phyloP scores from a whole-genome alignment of 2,797 vertebrate species.

The Cirrhinus molitorella region DNA sequence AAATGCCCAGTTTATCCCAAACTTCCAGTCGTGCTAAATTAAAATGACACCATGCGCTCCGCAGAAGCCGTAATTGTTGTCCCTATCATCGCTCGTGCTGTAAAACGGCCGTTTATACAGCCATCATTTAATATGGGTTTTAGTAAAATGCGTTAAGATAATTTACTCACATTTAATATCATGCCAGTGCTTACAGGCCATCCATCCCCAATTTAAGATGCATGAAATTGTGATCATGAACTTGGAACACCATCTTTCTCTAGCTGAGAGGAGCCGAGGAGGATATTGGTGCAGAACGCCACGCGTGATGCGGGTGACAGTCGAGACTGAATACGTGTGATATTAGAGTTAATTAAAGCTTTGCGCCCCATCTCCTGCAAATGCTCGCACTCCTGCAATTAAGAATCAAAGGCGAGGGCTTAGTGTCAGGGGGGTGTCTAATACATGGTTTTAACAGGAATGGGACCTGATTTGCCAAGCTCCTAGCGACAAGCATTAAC shows the following conservation, averaged over 20 bases:
- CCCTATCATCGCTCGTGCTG: constrained; percentile 64
- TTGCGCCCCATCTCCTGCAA: constrained; percentile 85
- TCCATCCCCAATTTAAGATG: constrained; percentile 79
- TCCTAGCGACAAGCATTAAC: constrained; percentile 89
- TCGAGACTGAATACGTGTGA: constrained; percentile 84
- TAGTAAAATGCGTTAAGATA: constrained; percentile 68
- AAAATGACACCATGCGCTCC: background rate
- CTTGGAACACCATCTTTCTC: constrained; percentile 75
- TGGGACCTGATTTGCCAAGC: constrained; percentile 85
- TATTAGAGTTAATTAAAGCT: constrained; percentile 91
- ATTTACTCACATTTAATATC: constrained; percentile 74
- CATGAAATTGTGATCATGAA: constrained; percentile 83
- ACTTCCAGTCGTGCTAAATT: constrained; percentile 28
- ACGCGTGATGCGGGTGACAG: constrained; percentile 83
- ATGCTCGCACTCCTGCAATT: constrained; percentile 87
- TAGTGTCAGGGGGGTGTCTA: constrained; percentile 87
- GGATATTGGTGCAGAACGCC: constrained; percentile 79
- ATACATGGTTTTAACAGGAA: constrained; percentile 87
- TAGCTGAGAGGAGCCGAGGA: constrained; percentile 73
- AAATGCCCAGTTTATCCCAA: background rate
- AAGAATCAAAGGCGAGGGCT: constrained; percentile 88
- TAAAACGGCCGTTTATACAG: constrained; percentile 68
- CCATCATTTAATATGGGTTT: constrained; percentile 68
- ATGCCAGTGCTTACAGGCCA: constrained; percentile 69
- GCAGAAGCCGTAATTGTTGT: constrained; percentile 31